Base-by-base conservation (phyloP, 1,140 invertebrate species). In the Rhynchophorus ferrugineus region DNA sequence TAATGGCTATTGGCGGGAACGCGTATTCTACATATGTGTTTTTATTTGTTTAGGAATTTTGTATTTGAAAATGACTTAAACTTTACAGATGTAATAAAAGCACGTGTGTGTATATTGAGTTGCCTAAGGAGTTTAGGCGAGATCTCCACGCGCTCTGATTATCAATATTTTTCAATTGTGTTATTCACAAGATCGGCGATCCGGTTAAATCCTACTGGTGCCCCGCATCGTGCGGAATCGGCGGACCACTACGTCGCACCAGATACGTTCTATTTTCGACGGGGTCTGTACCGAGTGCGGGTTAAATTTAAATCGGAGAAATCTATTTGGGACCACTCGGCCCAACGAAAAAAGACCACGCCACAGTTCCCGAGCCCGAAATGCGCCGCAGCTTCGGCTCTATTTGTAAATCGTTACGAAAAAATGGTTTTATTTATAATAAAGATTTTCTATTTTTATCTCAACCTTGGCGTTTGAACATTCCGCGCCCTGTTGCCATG, bases 401-500 rank as follows among this genome's bases (percentile, higher is more conserved):
- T 64, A 63, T 65, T 50, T 61, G 61, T 55, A 49, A 55, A 60
- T 59, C 52, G 45, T 57, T 60, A 49, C 44, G 58, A 49, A 66
- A 63, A 67, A 66, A 61, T 57, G 53, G 61, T 62, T 67, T 67
- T 67, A 67, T 67, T 67, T 67, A 67, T 67, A 67, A 67, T 67
- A 65, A 66, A 66, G 62, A 65, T 66, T 65, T 63, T 63, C 65
- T 67, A 67, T 67, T 66, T 67, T 65, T 65, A 63, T 59, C 62
- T 54, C 62, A 66, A 67, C 64, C 64, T 66, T 67, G 65, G 63
- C 60, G 58, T 63, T 64, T 62, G 61, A 65, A 59, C 62, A 66
- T 66, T 64, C 62, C 61, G 52, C 42, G 35, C 63, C 24, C 39
- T 46, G 65, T 66, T 67, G 63, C 65, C 63, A 61, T 57, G 59